Base-by-base conservation (phyloP, 2,888 invertebrate genomes). In the Chaitophorus viminalis region DNA sequence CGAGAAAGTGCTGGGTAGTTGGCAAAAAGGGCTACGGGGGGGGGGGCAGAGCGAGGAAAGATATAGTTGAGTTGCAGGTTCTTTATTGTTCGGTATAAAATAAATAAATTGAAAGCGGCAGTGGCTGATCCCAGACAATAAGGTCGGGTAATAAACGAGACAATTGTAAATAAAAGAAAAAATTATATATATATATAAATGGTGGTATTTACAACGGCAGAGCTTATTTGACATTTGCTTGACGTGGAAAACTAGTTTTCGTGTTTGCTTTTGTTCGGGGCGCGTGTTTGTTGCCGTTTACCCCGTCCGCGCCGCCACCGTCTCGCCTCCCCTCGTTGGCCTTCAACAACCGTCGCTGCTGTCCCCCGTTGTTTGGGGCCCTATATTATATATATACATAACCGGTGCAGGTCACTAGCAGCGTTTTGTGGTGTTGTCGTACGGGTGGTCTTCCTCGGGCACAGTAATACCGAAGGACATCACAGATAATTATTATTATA, bases 181-280 rank as follows among this genome's bases (percentile, higher is more conserved):
- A 79, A n/a, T n/a, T 76, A 29, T 39, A 76, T 36, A 54, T n/a
- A 54, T 78, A 72, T 79, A 86, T 78, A 79, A 87, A 87, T 52
- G 79, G 74, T 18, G 87, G 79, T 87, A 87, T 87, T 87, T 81
- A 87, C 87, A 87, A 87, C 79, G 39, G 74, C 86, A 25, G 81
- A 81, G 81, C 87, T 81, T 87, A 87, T 87, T 87, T 87, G 87
- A 87, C 87, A 46, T 87, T 87, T 87, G 74, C 79, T 87, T 87
- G 87, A 87, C 79, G 87, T 87, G 87, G 87, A 87, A 87, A 87
- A 87, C 87, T 87, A 81, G 87, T 81, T 87, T 81, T 87, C 79
- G 79, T 81, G 79, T 87, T 87, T 87, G 79, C 72, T 87, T 81
- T 87, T 81, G 86, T 87, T 65, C 60, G 60, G 79, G 78, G 79